These are phyloP conservation scores for Sebastes kiyomatsui DNA, from an alignment of 2,797 vertebrate genomes.

Conservation along the genomic window DNA sequence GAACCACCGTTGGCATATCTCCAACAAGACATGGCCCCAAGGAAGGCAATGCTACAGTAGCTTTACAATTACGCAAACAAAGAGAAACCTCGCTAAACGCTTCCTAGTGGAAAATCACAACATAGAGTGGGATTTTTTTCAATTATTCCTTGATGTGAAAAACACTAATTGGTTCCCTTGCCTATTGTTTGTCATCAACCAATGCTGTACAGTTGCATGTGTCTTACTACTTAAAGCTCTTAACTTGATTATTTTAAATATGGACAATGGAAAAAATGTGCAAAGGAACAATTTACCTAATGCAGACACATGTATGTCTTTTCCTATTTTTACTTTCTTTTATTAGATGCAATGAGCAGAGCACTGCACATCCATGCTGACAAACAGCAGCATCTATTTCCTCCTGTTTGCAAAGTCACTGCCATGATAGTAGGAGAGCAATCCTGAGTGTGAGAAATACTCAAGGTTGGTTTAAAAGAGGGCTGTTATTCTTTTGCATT, in stretches of 20 bases:
- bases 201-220: slow-evolving; percentile 24
- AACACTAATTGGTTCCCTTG: slow-evolving; percentile 75
- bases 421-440: neutral
- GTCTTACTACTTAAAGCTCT: slow-evolving; percentile 33
- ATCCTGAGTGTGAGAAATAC: slow-evolving; percentile 30
- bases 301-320: neutral
- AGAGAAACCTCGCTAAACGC: slow-evolving; percentile 75
- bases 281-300: neutral
- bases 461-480: slow-evolving; percentile 54
- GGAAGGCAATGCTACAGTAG: slow-evolving; percentile 66
- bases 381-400: slow-evolving; percentile 8
- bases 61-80: slow-evolving; percentile 80
- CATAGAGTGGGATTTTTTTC: slow-evolving; percentile 42
- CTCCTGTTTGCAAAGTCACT: slow-evolving; percentile 18
- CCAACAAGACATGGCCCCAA: slow-evolving; percentile 75
- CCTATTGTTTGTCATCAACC: slow-evolving; percentile 74
- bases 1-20: slow-evolving; percentile 74
- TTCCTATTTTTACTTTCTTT: neutral
- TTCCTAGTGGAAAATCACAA: slow-evolving; percentile 74
- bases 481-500: slow-evolving; percentile 44
- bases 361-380: neutral
- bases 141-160: slow-evolving; percentile 52
- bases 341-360: neutral
- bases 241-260: neutral
- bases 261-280: neutral